phyloP scores from a whole-genome alignment of 2,113 vertebrate genomes.

The Oncorhynchus gorbuscha region DNA sequence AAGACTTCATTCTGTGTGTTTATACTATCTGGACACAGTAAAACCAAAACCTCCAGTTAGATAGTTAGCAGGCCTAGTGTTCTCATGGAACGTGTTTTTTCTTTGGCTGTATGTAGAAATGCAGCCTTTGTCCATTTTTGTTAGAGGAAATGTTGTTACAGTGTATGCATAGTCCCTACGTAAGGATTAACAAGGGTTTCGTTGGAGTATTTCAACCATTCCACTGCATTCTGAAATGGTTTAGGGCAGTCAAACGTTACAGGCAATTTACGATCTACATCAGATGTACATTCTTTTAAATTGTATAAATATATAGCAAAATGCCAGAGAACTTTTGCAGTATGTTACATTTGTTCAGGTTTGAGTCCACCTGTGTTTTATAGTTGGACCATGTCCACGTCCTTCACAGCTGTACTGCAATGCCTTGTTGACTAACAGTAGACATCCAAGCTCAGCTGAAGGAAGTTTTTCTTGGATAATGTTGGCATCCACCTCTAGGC shows the following conservation, averaged over 20 bases:
- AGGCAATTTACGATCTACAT: not conserved
- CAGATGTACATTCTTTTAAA: not conserved
- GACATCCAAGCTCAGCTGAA: constrained; percentile 46
- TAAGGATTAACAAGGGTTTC: not conserved
- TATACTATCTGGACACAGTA: not conserved
- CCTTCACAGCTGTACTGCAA: constrained; percentile 12
- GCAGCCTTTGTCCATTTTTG: not conserved
- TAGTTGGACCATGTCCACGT: not conserved
- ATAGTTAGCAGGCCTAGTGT: not conserved
- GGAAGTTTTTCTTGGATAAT: constrained; percentile 53
- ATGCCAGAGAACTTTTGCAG: not conserved
- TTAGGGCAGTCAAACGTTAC: not conserved
- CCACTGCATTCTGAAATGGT: not conserved
- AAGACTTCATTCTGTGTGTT: not conserved
- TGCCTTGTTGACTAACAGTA: constrained; percentile 42
- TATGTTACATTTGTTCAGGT: not conserved
- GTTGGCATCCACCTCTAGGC: constrained; percentile 66
- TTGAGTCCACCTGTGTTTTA: not conserved
- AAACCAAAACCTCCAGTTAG: not conserved
- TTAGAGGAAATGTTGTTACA: too few relatives aligned
- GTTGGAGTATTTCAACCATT: not conserved
- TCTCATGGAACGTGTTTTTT: not conserved
- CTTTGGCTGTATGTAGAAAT: not conserved
- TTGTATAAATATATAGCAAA: not conserved
- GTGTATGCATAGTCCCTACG: too few relatives aligned